phyloP scores from a whole-genome alignment of 2,888 invertebrate genomes.

The Coleophora deauratella region DNA sequence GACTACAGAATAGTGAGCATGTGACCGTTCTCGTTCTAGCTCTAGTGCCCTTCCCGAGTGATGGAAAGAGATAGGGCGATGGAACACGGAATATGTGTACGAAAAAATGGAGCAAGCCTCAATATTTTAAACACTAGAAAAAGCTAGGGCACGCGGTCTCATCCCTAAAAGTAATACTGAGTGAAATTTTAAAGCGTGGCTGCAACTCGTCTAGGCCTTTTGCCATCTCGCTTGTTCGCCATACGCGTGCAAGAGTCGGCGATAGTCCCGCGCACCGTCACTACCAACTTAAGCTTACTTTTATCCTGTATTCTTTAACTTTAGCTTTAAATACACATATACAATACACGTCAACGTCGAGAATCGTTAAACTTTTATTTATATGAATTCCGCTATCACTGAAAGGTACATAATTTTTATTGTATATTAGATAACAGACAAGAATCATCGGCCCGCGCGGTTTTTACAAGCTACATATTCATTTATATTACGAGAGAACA shows the following conservation, averaged over 20 bases:
- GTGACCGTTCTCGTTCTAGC: no score
- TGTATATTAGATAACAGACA: constrained; percentile 59
- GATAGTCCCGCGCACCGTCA: constrained; percentile 51
- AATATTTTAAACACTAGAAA: neutral
- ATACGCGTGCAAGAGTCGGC: constrained; percentile 3
- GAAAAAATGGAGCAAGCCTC: neutral
- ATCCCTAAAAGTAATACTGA: constrained; percentile 25
- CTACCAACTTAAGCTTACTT: constrained; percentile 45
- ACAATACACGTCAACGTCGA: constrained; percentile 61
- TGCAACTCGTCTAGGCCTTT: no score
- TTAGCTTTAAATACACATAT: constrained; percentile 60
- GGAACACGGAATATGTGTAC: no score
- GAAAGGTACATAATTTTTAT: constrained; percentile 44
- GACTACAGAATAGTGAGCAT: no score
- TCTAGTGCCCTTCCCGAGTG: no score
- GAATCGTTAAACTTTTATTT: constrained; percentile 25
- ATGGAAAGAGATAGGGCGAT: no score
- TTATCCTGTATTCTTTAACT: constrained; percentile 36
- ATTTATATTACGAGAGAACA: no score
- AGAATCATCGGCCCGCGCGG: constrained; percentile 43
- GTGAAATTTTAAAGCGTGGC: no score
- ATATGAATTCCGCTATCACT: constrained; percentile 46
- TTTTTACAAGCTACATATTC: constrained; percentile 13
- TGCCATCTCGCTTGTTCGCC: no score
- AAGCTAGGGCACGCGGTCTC: constrained; percentile 40